Evolutionary conservation across 1,140 invertebrate species (phyloP).

Genomic region (Drosophila rufa): DNA sequence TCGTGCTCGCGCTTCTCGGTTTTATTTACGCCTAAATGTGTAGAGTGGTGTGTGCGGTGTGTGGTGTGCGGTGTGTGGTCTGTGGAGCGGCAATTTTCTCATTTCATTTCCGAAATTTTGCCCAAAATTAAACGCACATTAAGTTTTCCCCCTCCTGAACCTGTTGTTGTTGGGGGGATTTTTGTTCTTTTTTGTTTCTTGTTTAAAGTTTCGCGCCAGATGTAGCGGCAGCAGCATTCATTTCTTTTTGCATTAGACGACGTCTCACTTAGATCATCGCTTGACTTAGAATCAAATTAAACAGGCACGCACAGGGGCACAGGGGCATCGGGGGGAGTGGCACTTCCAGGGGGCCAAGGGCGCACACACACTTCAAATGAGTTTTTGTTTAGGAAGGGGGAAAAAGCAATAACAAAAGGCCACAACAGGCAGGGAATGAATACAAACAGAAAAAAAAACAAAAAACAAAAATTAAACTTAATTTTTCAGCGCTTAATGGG

Average conservation of each 20-base stretch:
- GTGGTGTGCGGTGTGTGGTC: slow-evolving; percentile 2
- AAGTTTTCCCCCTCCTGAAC: slow-evolving; percentile 48
- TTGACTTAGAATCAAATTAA: slow-evolving; percentile 81
- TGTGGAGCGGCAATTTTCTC: slow-evolving; percentile 16
- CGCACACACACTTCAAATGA: slow-evolving; percentile 23
- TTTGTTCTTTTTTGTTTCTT: slow-evolving; percentile 19
- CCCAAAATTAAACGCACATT: slow-evolving; percentile 78
- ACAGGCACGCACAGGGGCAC: slow-evolving; percentile 54
- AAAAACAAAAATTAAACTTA: slow-evolving; percentile 49
- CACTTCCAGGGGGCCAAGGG: slow-evolving; percentile 28
- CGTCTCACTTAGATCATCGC: slow-evolving; percentile 81
- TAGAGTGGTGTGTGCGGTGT: slow-evolving; percentile 2
- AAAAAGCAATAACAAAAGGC: slow-evolving; percentile 37
- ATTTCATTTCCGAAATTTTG: slow-evolving; percentile 52
- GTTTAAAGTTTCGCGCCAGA: slow-evolving; percentile 67
- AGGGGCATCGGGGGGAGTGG: slow-evolving; percentile 1
- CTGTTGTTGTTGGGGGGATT: slow-evolving; percentile 3
- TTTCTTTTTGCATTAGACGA: slow-evolving; percentile 60
- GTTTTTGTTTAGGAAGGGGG: slow-evolving; percentile 8
- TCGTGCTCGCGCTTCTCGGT: slow-evolving; percentile 4
- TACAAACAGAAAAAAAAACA: slow-evolving; percentile 35
- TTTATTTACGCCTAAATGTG: slow-evolving; percentile 39
- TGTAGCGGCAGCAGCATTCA: slow-evolving; percentile 52
- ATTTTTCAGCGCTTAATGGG: slow-evolving; percentile 60
- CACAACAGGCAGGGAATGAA: slow-evolving; percentile 38